These are phyloP conservation scores for Piaya cayana DNA, from an alignment of 2,113 vertebrate species.

Conservation along the genomic window DNA sequence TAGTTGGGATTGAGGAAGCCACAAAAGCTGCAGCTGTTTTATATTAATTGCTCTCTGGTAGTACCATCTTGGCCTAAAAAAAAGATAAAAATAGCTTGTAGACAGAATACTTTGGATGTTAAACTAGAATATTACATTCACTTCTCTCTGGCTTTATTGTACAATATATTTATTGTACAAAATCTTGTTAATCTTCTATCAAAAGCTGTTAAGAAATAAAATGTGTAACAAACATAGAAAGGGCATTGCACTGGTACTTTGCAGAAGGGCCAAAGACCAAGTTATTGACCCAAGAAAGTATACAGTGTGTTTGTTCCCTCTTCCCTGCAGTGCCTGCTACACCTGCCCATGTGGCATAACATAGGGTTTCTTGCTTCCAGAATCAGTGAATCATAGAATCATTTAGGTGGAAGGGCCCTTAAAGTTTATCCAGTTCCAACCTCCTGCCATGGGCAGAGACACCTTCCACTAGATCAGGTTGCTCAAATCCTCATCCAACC, in stretches of 20 bases:
- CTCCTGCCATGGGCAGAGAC: too few species aligned
- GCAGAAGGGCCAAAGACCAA: not conserved
- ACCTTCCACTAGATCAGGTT: too few species aligned
- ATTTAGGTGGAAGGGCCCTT: too few species aligned
- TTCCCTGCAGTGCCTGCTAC: not conserved
- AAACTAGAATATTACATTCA: not conserved
- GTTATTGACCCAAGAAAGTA: not conserved
- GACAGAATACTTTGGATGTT: not conserved
- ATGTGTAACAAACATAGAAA: not conserved
- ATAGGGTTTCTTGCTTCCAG: not conserved
- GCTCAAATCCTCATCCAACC: too few species aligned
- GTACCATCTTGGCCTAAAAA: rapidly evolving
- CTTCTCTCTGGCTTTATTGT: not conserved
- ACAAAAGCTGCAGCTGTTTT: not conserved
- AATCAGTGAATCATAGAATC: not conserved
- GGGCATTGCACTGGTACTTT: not conserved
- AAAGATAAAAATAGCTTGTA: not conserved
- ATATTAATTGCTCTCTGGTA: not conserved
- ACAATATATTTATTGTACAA: not conserved
- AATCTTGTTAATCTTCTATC: not conserved
- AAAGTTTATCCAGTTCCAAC: too few species aligned
- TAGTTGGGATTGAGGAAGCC: not conserved
- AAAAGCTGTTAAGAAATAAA: not conserved
- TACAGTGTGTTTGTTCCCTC: not conserved
- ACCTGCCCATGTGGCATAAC: rapidly evolving